Base-by-base conservation (phyloP, 1,140 invertebrate genomes). In the Cydia strobilella region DNA sequence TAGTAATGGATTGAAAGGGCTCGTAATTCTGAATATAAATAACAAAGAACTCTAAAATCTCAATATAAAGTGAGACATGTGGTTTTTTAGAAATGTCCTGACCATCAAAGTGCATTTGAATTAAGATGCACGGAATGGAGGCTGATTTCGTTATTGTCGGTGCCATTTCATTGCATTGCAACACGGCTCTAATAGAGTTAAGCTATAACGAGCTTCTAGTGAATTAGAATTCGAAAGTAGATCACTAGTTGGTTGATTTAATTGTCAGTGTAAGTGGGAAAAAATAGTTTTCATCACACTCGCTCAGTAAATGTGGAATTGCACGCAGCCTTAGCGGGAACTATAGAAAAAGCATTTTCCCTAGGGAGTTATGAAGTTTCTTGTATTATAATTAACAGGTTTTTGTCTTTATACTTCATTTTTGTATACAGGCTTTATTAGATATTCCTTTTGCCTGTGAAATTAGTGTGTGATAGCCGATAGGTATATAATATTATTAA, bases 101-200 rank as follows among this genome's bases (percentile, higher is more conserved):
- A 59, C n/a, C 23, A 12, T n/a, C 48, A 51, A n/a, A 23, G 12
- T 23, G 10, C 54, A 23, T 23, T 59, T 12, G 54, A 59, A 59
- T 59, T 59, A 59, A 59, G 54, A 59, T 59, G 54, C 54, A 59
- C 54, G 23, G 54, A 59, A 59, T 23, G 20, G 18, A 59, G 54
- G 54, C 54, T 59, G 54, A 59, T 59, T 23, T 59, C 18, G 54
- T 59, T 59, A 59, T 59, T 59, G 18, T 10, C 54, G 54, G 20
- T 20, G 20, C 54, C 20, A 59, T 59, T 59, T 59, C 54, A 59
- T 59, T 59, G 54, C 54, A 59, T 59, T 59, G 54, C 54, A 59
- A 59, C 54, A 59, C 15, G 51, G 54, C 54, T 12, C 54, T 59
- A 59, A 59, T 59, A 12, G 54, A 59, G 20, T 59, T 59, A 59